Evolutionary conservation across 2,888 invertebrate genomes (phyloP), one percentile per base, ranked within the genome.

Genomic region (Spodoptera littoralis): DNA sequence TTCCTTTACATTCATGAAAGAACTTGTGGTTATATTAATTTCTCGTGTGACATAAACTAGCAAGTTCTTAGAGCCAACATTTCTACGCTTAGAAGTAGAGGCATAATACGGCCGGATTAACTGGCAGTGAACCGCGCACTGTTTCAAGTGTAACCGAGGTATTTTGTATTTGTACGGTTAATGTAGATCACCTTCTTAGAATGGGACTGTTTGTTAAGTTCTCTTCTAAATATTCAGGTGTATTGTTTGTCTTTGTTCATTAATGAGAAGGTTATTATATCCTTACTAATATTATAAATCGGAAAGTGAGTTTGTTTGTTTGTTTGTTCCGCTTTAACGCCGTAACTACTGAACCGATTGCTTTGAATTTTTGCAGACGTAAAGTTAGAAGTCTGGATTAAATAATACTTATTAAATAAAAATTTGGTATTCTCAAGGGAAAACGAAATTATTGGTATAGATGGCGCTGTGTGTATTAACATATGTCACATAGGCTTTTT

Each of bases 81-180:
- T 70, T 60, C 67, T 54, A 50, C 43, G 36, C 56, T 60, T 47
- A 30, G 42, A 47, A 36, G 24, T 53, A n/a, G n/a, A n/a, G n/a
- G n/a, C n/a, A 49, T 56, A 52, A 72, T 60, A 50, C 46, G 56
- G 53, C 60, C 66, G 67, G 44, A 60, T 70, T 67, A 73, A 48
- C 36, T 48, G 56, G 51, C 60, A 54, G 50, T 46, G 56, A 47
- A 67, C 44, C 22, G 46, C 5, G 11, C 41, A 60, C 46, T 44
- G 46, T 65, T 70, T 65, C 66, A 60, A 60, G 73, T 60, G 60
- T 22, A 41, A 53, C 30, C n/a, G 8, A 64, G 56, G 41, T 53
- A 60, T 66, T 72, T 51, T 30, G 59, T 53, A 54, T 54, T 69
- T 65, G 47, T 50, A 55, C 58, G 11, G 41, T 44, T 44, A 18